Base-by-base conservation (phyloP, 2,888 invertebrate genomes). In the Epistrophe eligans region DNA sequence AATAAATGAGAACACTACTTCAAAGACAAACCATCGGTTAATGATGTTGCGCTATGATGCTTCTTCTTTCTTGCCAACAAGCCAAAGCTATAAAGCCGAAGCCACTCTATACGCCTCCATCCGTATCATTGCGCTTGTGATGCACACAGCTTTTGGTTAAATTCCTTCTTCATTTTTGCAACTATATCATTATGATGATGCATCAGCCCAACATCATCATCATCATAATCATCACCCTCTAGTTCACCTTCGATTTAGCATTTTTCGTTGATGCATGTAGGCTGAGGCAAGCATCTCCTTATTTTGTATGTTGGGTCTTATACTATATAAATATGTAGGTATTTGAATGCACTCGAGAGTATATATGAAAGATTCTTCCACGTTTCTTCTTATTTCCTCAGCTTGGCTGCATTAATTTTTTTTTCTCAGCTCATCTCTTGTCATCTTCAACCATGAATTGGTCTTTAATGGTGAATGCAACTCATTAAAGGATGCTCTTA, bases 391-490 rank as follows among this genome's bases (percentile, higher is more conserved):
- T 38, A 24, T 40, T 50, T 28, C 19, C 24, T 32, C 45, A 24
- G 35, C 50, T 66, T 35, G 66, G 24, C 13, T 43, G 58, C 57
- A 72, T 58, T 70, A 40, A 70, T 38, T 24, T 70, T 70, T 71
- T 70, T 70, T 71, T n/a, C 48, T 17, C 48, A 62, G 45, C 48
- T 55, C 64, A 55, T 77, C 72, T 77, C 66, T 48, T 66, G 79
- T 77, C 83, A 83, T 87, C 83, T 76, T 83, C 72, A 82, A 74
- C 83, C 83, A 72, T 87, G 87, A 87, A 87, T 87, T 83, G 87
- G 87, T 79, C 74, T 87, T 87, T 79, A 87, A 87, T 87, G 87
- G 79, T 79, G 87, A 87, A 87, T 87, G 82, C 66, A 79, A 76
- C 79, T 87, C 87, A 72, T 87, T 83, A 79, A 83, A 82, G 87